Evolutionary conservation across 2,797 vertebrate genomes (phyloP).

Genomic region (Etheostoma perlongum): DNA sequence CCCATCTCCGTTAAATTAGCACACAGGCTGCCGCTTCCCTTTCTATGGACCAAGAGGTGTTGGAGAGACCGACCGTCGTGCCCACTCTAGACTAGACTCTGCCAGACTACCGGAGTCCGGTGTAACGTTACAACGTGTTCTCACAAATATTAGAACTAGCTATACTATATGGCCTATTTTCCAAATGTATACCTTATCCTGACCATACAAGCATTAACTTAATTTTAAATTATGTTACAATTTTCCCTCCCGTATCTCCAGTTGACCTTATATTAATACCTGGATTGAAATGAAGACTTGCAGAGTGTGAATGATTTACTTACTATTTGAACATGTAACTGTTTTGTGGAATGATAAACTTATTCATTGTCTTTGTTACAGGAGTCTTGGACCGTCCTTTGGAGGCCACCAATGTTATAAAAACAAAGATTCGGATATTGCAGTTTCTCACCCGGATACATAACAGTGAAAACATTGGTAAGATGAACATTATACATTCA

Average conservation of each 20-base stretch:
- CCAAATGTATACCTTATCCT: no score
- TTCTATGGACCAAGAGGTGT: no score
- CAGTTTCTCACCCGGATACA: slow-evolving; percentile 80
- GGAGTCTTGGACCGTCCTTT: slow-evolving; percentile 72
- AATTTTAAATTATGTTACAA: background rate
- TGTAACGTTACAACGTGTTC: background rate
- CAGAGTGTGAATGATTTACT: background rate
- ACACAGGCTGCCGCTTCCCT: no score
- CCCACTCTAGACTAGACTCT: no score
- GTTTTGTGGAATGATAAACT: background rate
- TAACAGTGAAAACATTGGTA: slow-evolving; percentile 79
- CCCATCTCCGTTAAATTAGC: no score
- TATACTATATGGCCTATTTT: background rate
- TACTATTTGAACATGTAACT: background rate
- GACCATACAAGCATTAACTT: no score
- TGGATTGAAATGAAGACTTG: background rate
- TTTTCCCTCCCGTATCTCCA: background rate
- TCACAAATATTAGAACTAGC: background rate
- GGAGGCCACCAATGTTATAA: slow-evolving; percentile 38
- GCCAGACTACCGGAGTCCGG: no score
- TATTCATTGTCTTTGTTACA: slow-evolving; percentile 39
- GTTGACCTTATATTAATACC: background rate
- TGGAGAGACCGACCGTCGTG: no score
- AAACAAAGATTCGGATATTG: slow-evolving; percentile 70
- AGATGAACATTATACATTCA: slow-evolving; percentile 20